Conservation (phyloP, 2,888 invertebrate species). For the Hermaeophaga mercurialis region DNA sequence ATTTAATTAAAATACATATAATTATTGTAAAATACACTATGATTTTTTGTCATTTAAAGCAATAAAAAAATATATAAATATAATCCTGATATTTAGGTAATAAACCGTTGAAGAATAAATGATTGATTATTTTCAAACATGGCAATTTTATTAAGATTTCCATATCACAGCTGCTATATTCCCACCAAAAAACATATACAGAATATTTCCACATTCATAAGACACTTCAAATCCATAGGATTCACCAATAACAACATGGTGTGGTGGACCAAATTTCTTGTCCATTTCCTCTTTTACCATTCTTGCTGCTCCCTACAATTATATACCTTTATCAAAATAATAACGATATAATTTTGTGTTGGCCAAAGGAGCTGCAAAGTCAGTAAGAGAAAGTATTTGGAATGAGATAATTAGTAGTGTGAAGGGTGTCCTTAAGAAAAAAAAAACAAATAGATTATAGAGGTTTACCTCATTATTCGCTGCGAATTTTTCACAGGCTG, state of each 20-base stretch:
- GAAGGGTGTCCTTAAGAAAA: too few relatives aligned
- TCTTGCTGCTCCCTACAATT: constrained; percentile 75
- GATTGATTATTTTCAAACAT: constrained; percentile 13
- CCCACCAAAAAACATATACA: constrained; percentile 91
- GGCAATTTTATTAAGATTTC: constrained; percentile 86
- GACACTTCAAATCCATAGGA: constrained; percentile 93
- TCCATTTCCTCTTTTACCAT: constrained; percentile 95
- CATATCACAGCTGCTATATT: constrained; percentile 87
- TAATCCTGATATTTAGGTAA: too few relatives aligned
- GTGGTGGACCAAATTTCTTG: constrained; percentile 92
- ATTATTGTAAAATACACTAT: too few relatives aligned
- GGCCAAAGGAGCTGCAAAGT: too few relatives aligned
- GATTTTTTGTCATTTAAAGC: too few relatives aligned
- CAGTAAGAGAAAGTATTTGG: too few relatives aligned
- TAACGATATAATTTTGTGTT: too few relatives aligned
- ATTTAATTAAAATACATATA: too few relatives aligned
- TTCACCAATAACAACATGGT: constrained; percentile 96
- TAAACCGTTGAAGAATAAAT: neutral
- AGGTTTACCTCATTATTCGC: constrained; percentile 81
- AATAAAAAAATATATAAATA: too few relatives aligned
- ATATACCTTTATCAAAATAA: too few relatives aligned
- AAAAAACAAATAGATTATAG: too few relatives aligned
- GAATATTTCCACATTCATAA: constrained; percentile 84
- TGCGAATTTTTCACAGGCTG: constrained; percentile 90
- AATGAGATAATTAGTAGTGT: too few relatives aligned